These are phyloP conservation scores for Anableps anableps DNA, from an alignment of 2,797 vertebrate species.

Conservation along the genomic window DNA sequence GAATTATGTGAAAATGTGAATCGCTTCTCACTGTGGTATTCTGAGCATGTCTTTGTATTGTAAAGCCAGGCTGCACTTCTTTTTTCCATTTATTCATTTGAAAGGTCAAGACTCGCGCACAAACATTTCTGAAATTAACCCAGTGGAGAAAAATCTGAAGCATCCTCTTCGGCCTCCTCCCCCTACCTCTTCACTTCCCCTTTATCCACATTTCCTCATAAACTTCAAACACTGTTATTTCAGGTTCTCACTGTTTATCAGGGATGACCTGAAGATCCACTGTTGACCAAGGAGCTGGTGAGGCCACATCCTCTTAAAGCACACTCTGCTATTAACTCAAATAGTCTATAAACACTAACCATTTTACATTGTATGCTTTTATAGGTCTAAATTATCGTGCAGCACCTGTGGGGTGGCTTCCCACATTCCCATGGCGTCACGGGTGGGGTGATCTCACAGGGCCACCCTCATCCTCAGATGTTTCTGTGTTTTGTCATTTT, in stretches of 20 bases:
- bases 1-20: constrained; percentile 62
- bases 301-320: constrained; percentile 48
- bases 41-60: constrained; percentile 35
- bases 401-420: constrained; percentile 26
- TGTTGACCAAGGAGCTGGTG: constrained; percentile 18
- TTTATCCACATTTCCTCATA: constrained; percentile 73
- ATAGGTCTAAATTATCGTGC: constrained; percentile 7
- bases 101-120: constrained; percentile 60
- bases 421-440: constrained; percentile 66
- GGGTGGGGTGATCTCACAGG: constrained; percentile 53
- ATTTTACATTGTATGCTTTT: constrained; percentile 13
- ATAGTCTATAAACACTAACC: constrained; percentile 38
- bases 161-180: not conserved
- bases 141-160: not conserved
- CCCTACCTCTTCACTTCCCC: constrained; percentile 13
- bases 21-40: constrained; percentile 56
- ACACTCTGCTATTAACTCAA: constrained; percentile 40
- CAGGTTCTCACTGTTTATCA: constrained; percentile 72
- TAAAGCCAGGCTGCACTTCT: constrained; percentile 10
- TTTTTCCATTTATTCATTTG: constrained; percentile 53
- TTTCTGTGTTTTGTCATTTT: constrained; percentile 48
- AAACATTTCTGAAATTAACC: constrained; percentile 40
- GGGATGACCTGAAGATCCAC: constrained; percentile 26
- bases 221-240: constrained; percentile 75
- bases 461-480: constrained; percentile 60